Percentiles rank a stretch among this genome's conserved stretches.
phyloP scores from a whole-genome alignment of 2,113 vertebrate species.

The Thalassoma bifasciatum region DNA sequence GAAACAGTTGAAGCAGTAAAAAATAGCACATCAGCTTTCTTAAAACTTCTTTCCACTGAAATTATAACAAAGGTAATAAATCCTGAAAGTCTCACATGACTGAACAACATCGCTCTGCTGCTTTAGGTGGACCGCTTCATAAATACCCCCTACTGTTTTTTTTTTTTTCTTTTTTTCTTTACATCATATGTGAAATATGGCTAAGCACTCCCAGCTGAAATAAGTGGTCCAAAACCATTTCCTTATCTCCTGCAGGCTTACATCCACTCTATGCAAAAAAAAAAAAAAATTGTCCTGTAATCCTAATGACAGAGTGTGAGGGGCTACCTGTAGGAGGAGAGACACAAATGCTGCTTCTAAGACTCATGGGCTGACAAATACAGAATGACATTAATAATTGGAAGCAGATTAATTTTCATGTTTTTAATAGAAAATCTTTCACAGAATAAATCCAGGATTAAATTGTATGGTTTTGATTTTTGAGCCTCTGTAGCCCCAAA shows the following conservation, averaged over 20 bases:
- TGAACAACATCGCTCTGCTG: conserved; percentile 43
- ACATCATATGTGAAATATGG: conserved; percentile 36
- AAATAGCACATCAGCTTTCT: conserved; percentile 40
- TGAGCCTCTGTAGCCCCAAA: too few species aligned
- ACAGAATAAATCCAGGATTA: background rate
- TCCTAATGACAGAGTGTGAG: background rate
- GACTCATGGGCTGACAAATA: background rate
- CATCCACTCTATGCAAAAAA: background rate
- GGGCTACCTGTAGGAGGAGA: background rate
- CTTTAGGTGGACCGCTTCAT: conserved; percentile 16
- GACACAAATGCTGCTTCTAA: background rate
- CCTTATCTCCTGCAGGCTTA: background rate
- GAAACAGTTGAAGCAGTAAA: background rate
- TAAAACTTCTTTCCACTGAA: conserved; percentile 43
- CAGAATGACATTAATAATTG: background rate
- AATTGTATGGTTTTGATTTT: too few species aligned
- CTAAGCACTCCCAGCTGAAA: conserved; percentile 19
- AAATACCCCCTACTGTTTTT: conserved; percentile 39
- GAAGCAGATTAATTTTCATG: background rate
- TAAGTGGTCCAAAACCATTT: background rate
- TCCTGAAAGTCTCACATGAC: conserved; percentile 43
- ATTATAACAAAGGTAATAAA: conserved; percentile 40
- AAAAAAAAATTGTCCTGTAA: background rate
- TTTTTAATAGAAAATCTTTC: background rate
- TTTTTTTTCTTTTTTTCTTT: too few species aligned